phyloP scores from a whole-genome alignment of 2,888 invertebrate genomes.

The Cybosia mesomella region DNA sequence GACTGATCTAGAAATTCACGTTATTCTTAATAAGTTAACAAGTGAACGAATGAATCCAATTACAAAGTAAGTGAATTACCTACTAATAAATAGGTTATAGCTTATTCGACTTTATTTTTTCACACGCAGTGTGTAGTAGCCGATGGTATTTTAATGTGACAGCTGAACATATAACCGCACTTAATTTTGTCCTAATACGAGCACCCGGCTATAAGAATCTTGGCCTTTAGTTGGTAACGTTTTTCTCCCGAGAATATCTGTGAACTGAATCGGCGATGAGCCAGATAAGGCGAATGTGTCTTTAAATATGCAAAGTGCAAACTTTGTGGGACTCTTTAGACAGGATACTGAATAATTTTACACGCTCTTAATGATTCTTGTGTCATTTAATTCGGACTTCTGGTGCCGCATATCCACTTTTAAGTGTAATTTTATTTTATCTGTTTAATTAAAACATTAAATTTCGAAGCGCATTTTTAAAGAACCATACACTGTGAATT shows the following conservation, averaged over 20 bases:
- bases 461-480: conserved; percentile 24
- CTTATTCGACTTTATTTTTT: conserved; percentile 72
- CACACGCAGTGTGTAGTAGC: conserved; percentile 73
- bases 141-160: conserved; percentile 85
- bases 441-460: conserved; percentile 42
- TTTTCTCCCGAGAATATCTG: conserved; percentile 79
- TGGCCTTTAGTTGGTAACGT: conserved; percentile 67
- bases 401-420: conserved; percentile 69
- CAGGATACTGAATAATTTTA: conserved; percentile 84
- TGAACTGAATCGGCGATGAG: conserved; percentile 81
- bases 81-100: conserved; percentile 66
- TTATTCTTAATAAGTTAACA: conserved; percentile 43
- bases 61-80: conserved; percentile 70
- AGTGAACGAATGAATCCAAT: conserved; percentile 54
- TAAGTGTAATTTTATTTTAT: conserved; percentile 62
- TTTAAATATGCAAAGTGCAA: conserved; percentile 86
- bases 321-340: conserved; percentile 80
- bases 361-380: conserved; percentile 82
- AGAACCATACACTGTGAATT: background rate
- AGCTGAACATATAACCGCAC: conserved; percentile 84
- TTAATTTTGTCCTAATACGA: conserved; percentile 86
- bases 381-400: conserved; percentile 78
- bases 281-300: conserved; percentile 82
- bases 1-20: no score
- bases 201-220: conserved; percentile 73